Evolutionary conservation across 2,113 vertebrate species (phyloP).

Genomic region (Emydocephalus ijimae): DNA sequence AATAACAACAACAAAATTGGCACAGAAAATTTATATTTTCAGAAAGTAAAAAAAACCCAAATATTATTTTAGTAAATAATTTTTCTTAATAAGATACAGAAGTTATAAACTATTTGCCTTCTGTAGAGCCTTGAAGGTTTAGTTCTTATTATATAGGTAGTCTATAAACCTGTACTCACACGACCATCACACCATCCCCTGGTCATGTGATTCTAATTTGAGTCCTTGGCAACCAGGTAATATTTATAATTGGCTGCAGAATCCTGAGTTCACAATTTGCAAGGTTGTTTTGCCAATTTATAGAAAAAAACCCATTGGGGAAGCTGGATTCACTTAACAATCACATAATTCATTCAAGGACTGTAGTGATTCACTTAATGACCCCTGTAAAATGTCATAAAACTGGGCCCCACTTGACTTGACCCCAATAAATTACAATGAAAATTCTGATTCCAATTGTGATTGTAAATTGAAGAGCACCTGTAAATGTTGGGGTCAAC

Average conservation of each 20-base stretch:
- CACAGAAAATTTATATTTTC: conserved; percentile 6
- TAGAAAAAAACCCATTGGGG: not conserved
- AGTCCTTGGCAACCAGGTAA: not conserved
- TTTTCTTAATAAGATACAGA: not conserved
- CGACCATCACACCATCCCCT: not conserved
- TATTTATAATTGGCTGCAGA: not conserved
- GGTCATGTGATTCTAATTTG: not conserved
- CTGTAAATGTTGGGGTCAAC: not conserved
- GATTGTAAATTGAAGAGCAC: not conserved
- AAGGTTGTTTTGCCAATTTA: not conserved
- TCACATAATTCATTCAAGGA: not conserved
- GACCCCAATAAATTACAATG: not conserved
- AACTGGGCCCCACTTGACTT: not conserved
- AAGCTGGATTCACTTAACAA: not conserved
- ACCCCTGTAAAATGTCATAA: not conserved
- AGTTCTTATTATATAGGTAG: not conserved
- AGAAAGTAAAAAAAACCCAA: conserved; percentile 25
- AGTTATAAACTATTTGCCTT: not conserved
- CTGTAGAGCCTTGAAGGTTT: not conserved
- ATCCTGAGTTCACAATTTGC: not conserved
- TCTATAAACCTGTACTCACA: not conserved
- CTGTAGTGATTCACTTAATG: not conserved
- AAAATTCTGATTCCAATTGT: not conserved
- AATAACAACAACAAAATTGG: conserved; percentile 20
- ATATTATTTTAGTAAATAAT: conserved; percentile 22